Evolutionary conservation across 2,113 vertebrate species (phyloP).

Genomic region (Sander lucioperca): DNA sequence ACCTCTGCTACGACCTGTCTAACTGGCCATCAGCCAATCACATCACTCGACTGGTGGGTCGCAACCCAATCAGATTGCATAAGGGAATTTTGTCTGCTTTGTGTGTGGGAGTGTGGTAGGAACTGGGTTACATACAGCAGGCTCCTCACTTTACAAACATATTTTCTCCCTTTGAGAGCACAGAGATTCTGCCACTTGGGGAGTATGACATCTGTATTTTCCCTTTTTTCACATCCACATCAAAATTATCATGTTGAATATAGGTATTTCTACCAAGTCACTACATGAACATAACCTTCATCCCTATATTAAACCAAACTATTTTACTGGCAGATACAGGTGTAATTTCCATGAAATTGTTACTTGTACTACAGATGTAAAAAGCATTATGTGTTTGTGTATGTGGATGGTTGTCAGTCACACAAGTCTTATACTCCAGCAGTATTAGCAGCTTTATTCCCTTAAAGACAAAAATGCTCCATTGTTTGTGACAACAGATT

Average conservation of each 20-base stretch:
- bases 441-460: neutral
- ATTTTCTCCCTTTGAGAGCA: neutral
- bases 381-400: neutral
- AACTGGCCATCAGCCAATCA: constrained; percentile 85
- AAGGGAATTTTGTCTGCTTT: constrained; percentile 27
- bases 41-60: constrained; percentile 82
- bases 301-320: neutral
- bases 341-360: neutral
- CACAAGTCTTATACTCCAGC: neutral
- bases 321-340: neutral
- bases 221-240: constrained; percentile 16
- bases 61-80: constrained; percentile 80
- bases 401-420: neutral
- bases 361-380: neutral
- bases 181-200: constrained; percentile 8
- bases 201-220: neutral
- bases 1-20: constrained; percentile 83
- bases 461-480: neutral
- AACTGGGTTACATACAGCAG: constrained; percentile 50
- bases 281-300: neutral
- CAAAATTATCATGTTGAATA: neutral
- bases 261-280: neutral
- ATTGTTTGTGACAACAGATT: neutral
- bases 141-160: constrained; percentile 14
- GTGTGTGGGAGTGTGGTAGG: constrained; percentile 36